Percentiles rank a stretch among this genome's conserved stretches.
phyloP scores from a whole-genome alignment of 2,113 vertebrate species.

The Sprattus sprattus region DNA sequence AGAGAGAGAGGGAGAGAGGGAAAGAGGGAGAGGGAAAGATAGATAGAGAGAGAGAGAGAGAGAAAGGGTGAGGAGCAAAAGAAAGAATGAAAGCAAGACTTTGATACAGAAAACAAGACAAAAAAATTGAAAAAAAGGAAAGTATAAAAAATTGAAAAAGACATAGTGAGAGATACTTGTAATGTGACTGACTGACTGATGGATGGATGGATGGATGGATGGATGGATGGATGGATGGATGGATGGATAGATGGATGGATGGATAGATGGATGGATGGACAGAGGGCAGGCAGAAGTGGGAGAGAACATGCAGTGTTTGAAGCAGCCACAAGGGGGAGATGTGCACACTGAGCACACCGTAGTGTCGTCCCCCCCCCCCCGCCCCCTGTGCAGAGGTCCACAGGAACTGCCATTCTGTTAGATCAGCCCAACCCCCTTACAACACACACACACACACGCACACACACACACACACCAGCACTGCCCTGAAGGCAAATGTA shows the following conservation, averaged over 20 bases:
- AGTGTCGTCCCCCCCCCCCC: not conserved
- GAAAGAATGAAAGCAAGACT: not conserved
- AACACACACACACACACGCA: not conserved
- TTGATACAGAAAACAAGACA: not conserved
- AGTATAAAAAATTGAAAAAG: not conserved
- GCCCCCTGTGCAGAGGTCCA: not conserved
- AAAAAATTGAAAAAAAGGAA: not conserved
- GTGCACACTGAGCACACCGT: not conserved
- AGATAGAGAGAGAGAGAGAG: conserved; percentile 21
- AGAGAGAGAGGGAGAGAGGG: not conserved
- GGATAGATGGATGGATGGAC: not conserved
- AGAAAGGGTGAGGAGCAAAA: conserved; percentile 21
- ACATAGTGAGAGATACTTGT: not conserved
- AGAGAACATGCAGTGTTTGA: not conserved
- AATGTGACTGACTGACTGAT: not conserved
- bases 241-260: not conserved
- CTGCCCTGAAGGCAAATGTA: too few species aligned
- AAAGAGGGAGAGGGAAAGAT: not conserved
- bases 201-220: not conserved
- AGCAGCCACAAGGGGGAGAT: not conserved
- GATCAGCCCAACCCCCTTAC: not conserved
- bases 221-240: not conserved
- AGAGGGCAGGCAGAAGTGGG: not conserved
- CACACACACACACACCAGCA: not conserved
- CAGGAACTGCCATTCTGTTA: not conserved